These are phyloP conservation scores for Gallinago stenura DNA, from an alignment of 2,797 vertebrate species.

Conservation along the genomic window DNA sequence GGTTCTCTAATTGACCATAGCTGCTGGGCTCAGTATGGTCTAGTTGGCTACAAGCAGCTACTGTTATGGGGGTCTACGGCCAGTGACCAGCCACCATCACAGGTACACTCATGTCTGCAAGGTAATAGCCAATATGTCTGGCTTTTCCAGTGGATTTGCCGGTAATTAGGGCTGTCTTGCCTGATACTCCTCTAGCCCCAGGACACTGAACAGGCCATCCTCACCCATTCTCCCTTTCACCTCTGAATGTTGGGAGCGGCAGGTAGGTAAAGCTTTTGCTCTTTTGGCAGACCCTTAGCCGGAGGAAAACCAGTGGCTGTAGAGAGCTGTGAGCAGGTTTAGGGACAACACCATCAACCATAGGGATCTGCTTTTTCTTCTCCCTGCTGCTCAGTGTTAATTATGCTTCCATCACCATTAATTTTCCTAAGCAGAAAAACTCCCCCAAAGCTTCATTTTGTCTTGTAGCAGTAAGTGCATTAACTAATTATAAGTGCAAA, in stretches of 20 bases:
- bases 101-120: neutral
- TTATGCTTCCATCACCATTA: neutral
- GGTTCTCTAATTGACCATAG: neutral
- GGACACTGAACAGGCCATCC: neutral
- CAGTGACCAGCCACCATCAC: rapidly evolving
- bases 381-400: neutral
- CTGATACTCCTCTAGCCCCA: neutral
- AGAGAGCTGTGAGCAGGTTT: neutral
- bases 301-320: neutral
- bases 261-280: neutral
- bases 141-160: neutral
- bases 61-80: neutral
- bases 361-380: neutral
- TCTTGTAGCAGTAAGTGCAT: neutral
- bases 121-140: neutral
- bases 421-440: neutral
- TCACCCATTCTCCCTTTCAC: neutral
- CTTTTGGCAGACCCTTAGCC: neutral
- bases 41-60: neutral
- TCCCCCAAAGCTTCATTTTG: neutral
- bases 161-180: neutral
- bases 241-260: rapidly evolving
- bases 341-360: neutral
- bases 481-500: neutral
- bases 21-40: neutral